phyloP scores from a whole-genome alignment of 2,888 invertebrate genomes.

The Exocentrus adspersus region DNA sequence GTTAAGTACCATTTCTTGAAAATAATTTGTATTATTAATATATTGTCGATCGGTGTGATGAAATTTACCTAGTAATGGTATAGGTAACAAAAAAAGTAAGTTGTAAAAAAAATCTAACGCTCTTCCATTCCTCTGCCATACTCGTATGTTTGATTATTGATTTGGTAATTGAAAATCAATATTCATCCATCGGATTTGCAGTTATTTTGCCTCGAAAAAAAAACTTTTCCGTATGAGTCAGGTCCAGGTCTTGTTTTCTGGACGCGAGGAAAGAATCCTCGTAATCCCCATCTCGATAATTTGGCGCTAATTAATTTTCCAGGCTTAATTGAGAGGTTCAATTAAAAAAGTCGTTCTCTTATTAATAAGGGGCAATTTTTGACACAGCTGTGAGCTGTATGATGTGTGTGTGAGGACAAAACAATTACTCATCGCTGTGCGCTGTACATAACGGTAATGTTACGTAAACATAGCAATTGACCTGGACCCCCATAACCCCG shows the following conservation, averaged over 20 bases:
- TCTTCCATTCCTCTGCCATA: no score
- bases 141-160: no score
- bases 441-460: slow-evolving; percentile 46
- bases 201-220: no score
- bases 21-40: no score
- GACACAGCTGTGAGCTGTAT: slow-evolving; percentile 54
- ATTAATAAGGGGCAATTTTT: slow-evolving; percentile 53
- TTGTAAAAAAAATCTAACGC: no score
- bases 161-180: no score
- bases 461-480: slow-evolving; percentile 58
- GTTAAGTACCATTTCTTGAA: no score
- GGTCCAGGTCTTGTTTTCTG: background rate
- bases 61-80: no score
- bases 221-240: slow-evolving; percentile 2
- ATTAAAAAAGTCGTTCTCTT: slow-evolving; percentile 39
- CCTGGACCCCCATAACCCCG: slow-evolving; percentile 54
- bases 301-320: slow-evolving; percentile 27
- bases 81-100: no score
- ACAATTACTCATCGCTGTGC: slow-evolving; percentile 51
- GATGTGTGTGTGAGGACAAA: slow-evolving; percentile 54
- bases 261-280: slow-evolving; percentile 16
- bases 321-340: slow-evolving; percentile 40
- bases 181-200: no score
- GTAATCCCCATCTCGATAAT: slow-evolving; percentile 14
- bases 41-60: no score